A percentile compares a stretch with the other conserved stretches of the same genome.
These are phyloP conservation scores for Lepeophtheirus salmonis DNA, from an alignment of 1,140 invertebrate species.

Conservation along the genomic window DNA sequence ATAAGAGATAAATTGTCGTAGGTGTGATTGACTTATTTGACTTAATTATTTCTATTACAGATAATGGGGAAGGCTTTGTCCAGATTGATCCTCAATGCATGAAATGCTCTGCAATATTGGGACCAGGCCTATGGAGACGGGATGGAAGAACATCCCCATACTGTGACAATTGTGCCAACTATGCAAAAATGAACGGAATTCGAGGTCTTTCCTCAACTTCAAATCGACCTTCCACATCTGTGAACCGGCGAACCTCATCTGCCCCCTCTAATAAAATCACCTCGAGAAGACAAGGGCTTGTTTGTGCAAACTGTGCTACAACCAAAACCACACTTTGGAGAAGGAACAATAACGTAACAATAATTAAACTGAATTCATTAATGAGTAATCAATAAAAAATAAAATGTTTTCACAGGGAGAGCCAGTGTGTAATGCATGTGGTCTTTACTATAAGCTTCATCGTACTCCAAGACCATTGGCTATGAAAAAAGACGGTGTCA, in stretches of 20 bases:
- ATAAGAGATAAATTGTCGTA: too few species aligned
- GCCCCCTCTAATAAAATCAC: slow-evolving; percentile 40
- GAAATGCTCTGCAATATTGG: not conserved
- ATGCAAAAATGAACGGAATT: slow-evolving; percentile 2
- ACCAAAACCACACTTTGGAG: slow-evolving; percentile 87
- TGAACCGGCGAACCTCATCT: not conserved
- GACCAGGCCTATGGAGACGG: not conserved
- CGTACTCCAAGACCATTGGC: slow-evolving; percentile 85
- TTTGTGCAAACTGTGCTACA: slow-evolving; percentile 88
- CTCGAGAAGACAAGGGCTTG: slow-evolving; percentile 59
- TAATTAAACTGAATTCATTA: not conserved
- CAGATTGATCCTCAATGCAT: not conserved
- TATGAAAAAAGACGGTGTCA: slow-evolving; percentile 95
- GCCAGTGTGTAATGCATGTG: slow-evolving; percentile 93
- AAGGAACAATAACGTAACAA: slow-evolving; percentile 53
- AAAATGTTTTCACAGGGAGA: too few species aligned
- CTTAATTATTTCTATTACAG: not conserved
- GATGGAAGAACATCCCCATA: not conserved
- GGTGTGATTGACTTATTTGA: too few species aligned
- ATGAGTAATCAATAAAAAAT: too few species aligned
- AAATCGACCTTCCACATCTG: not conserved
- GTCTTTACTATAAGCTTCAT: slow-evolving; percentile 90
- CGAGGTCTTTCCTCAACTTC: not conserved
- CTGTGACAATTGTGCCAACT: not conserved
- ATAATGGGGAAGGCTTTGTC: not conserved